Base-by-base conservation (phyloP, 2,113 vertebrate species). In the Beaufortia kweichowensis region DNA sequence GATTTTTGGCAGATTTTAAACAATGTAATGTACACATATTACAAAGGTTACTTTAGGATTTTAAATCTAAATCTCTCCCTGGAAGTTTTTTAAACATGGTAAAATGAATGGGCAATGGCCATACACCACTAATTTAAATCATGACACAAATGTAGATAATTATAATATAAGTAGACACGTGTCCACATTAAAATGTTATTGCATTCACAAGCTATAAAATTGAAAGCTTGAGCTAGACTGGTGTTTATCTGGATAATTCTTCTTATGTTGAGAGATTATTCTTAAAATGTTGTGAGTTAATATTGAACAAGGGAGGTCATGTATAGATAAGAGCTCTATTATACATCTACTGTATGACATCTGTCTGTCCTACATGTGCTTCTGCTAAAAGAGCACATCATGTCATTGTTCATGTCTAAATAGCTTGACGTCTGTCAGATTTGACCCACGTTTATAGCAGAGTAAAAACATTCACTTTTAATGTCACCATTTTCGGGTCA, bases 301-400 rank as follows among this genome's bases (percentile, higher is more conserved):
- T 78, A 83, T 83, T 83, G 78, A 57, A 59, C 79, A 71, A 83
- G 76, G 75, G 70, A 61, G 79, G 41, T 19, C 64, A 66, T 10
- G 33, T 19, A 35, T 68, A 61, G 53, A 12, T 71, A 48, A 17
- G 2, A 63, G 26, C 23, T 59, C 21, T 5, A 55, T 15, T 21
- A 15, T 2, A 53, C 28, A n/a, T n/a, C n/a, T n/a, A n/a, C 50
- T 66, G 17, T 43, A n/a, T 69, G 59, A 77, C 23, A 65, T 15
- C 21, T 66, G 19, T 29, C n/a, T 48, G 57, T 70, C 62, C 26
- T 35, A 62, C 14, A 55, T 26, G 28, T 72, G 50, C 26, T 29
- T 21, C 26, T 63, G 53, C 23, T 62, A 66, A 11, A 69, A n/a
- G 29, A 46, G 50, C 29, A 77, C 35, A 60, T 66, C 35, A 50